These are phyloP conservation scores for Lycopodina hypogea DNA, from an alignment of 37 sponge, comb jelly and placozoan species.

Conservation along the genomic window DNA sequence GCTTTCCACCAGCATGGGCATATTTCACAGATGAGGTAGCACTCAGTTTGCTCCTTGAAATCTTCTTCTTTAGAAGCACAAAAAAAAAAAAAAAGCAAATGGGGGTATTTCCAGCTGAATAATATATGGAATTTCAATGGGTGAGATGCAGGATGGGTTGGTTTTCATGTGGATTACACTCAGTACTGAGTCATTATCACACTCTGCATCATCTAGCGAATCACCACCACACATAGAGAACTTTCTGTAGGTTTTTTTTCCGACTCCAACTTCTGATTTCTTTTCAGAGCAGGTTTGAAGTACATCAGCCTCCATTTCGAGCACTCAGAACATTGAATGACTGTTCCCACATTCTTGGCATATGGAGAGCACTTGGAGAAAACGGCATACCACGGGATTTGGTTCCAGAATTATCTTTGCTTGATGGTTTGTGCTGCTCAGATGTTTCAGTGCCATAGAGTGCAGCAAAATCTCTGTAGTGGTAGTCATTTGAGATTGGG, in stretches of 20 bases:
- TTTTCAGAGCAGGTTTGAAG: conserved; percentile 32
- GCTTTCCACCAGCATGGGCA: too few relatives aligned
- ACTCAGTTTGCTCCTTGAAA: background rate
- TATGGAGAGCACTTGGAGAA: conserved; percentile 39
- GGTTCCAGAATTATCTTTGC: background rate
- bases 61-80: conserved; percentile 46
- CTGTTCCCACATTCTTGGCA: conserved; percentile 43
- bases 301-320: conserved; percentile 44
- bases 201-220: conserved; percentile 25
- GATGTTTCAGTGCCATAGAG: conserved; percentile 30
- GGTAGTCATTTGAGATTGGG: conserved; percentile 29
- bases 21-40: background rate
- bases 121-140: conserved; percentile 55
- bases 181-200: conserved; percentile 21
- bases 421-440: conserved; percentile 41
- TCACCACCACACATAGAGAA: conserved; percentile 36
- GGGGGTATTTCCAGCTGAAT: conserved; percentile 39
- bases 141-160: conserved; percentile 36
- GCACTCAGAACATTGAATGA: conserved; percentile 24
- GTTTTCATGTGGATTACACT: conserved; percentile 31
- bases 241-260: conserved; percentile 12
- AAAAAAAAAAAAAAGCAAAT: conserved; percentile 38
- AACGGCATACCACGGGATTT: conserved; percentile 41
- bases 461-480: conserved; percentile 33
- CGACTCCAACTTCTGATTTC: conserved; percentile 17